These are phyloP conservation scores for Heliothis subflexa DNA, from an alignment of 1,140 invertebrate species.

Conservation along the genomic window DNA sequence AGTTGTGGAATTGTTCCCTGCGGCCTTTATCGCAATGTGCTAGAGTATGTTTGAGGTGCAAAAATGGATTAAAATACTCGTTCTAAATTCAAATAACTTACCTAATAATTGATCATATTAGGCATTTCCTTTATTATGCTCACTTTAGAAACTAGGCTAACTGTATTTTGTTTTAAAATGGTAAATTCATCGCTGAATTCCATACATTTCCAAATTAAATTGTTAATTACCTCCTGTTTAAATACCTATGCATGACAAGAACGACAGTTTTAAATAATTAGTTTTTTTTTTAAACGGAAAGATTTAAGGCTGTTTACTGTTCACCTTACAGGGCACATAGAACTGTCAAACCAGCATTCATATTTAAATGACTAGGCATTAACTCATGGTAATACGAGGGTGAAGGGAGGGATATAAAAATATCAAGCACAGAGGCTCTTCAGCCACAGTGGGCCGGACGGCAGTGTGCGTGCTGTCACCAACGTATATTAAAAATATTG, in stretches of 20 bases:
- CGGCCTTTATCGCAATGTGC: slow-evolving; percentile 44
- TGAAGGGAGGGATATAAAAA: slow-evolving; percentile 73
- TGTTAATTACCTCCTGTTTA: slow-evolving; percentile 3
- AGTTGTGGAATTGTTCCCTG: slow-evolving; percentile 48
- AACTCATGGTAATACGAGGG: slow-evolving; percentile 79
- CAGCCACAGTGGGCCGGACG: slow-evolving; percentile 49
- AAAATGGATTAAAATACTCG: slow-evolving; percentile 38
- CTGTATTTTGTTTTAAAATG: no score
- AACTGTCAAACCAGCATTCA: slow-evolving; percentile 79
- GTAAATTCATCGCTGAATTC: not conserved
- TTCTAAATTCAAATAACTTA: slow-evolving; percentile 5
- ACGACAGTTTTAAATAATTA: not conserved
- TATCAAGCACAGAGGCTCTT: slow-evolving; percentile 75
- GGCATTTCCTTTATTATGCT: not conserved
- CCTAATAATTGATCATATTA: no score
- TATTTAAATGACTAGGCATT: slow-evolving; percentile 80
- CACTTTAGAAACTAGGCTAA: not conserved
- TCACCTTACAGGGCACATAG: slow-evolving; percentile 65
- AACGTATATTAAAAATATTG: slow-evolving; percentile 69
- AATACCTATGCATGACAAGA: slow-evolving; percentile 10
- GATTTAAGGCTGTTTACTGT: slow-evolving; percentile 15
- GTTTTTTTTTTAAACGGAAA: not conserved
- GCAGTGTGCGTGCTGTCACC: slow-evolving; percentile 57
- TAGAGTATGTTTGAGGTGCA: slow-evolving; percentile 40
- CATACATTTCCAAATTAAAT: not conserved